Conservation (phyloP, 2,888 invertebrate genomes). For the Panopea generosa region DNA sequence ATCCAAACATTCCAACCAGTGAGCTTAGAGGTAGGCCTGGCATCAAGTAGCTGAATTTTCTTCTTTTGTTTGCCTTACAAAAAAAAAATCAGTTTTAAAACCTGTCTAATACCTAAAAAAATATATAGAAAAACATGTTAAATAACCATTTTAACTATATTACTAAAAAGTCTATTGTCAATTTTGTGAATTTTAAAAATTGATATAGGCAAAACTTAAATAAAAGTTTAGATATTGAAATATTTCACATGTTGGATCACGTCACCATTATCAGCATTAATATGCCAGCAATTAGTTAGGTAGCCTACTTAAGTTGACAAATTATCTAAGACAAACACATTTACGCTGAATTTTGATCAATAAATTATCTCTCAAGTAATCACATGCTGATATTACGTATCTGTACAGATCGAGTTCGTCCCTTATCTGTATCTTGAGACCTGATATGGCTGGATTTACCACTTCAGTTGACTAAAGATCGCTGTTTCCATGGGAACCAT, state of each 20-base stretch:
- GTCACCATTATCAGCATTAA: not conserved
- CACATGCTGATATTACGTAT: conserved; percentile 38
- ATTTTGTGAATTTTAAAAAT: not conserved
- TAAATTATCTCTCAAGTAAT: conserved; percentile 39
- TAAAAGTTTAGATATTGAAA: no score
- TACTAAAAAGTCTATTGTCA: no score
- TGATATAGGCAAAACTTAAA: no score
- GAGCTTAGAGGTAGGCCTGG: no score
- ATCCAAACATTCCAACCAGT: no score
- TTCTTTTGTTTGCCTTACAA: no score
- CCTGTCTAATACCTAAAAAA: no score
- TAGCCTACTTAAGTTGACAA: conserved; percentile 18
- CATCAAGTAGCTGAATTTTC: no score
- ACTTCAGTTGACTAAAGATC: conserved; percentile 38
- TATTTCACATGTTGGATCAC: no score
- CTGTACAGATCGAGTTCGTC: conserved; percentile 21
- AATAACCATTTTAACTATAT: no score
- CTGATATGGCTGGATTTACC: conserved; percentile 29
- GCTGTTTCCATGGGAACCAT: conserved; percentile 41
- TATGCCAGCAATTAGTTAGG: conserved; percentile 34
- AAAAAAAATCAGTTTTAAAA: no score
- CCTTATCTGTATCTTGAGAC: conserved; percentile 35
- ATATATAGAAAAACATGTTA: no score
- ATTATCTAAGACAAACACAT: conserved; percentile 29
- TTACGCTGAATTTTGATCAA: conserved; percentile 37